These are phyloP conservation scores for Lepus europaeus DNA, from an alignment of 2,113 vertebrate species.

Conservation along the genomic window DNA sequence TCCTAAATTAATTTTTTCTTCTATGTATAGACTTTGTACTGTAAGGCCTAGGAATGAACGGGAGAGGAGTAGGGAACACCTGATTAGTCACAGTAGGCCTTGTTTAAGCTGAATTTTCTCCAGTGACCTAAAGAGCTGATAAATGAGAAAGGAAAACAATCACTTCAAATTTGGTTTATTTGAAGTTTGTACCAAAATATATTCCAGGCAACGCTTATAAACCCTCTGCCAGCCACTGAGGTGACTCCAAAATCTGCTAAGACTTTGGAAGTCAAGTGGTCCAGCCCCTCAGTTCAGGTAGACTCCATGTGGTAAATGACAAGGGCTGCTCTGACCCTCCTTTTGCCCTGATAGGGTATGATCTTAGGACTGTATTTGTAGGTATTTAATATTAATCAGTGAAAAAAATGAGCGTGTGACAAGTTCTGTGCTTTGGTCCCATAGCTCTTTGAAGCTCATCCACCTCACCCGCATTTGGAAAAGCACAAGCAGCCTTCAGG, in stretches of 20 bases:
- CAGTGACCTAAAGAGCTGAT: not conserved
- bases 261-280: slow-evolving; percentile 21
- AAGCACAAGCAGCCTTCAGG: not conserved
- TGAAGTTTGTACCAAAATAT: slow-evolving; percentile 78
- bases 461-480: not conserved
- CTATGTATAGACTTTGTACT: not conserved
- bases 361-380: not conserved
- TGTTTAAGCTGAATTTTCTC: slow-evolving; percentile 7
- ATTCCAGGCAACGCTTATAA: slow-evolving; percentile 65
- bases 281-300: slow-evolving; percentile 37
- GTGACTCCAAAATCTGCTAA: slow-evolving; percentile 53
- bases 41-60: not conserved
- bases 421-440: slow-evolving; percentile 55
- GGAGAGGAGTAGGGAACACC: not conserved
- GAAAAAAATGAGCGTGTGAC: slow-evolving; percentile 17
- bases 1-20: slow-evolving; percentile 33
- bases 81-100: not conserved
- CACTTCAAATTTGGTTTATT: slow-evolving; percentile 79
- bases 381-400: slow-evolving; percentile 50
- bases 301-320: not conserved
- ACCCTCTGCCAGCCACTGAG: not conserved
- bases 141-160: not conserved
- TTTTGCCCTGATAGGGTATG: not conserved
- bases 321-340: not conserved
- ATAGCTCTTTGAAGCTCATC: slow-evolving; percentile 40